Conservation (phyloP, 2,797 vertebrate genomes). For the Gastrophryne carolinensis region DNA sequence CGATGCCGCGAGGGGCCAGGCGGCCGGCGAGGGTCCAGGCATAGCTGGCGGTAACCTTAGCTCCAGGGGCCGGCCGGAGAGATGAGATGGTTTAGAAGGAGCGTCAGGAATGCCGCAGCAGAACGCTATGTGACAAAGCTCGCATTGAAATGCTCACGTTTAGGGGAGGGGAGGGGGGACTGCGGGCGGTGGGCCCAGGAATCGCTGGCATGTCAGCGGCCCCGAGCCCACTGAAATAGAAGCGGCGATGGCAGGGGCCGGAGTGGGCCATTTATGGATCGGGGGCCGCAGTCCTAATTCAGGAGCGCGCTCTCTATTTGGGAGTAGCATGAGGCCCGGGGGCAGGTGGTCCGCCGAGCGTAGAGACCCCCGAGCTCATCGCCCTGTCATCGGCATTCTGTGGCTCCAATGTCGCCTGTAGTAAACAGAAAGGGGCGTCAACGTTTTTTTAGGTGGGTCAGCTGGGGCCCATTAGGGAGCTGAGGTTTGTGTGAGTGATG, state of each 20-base stretch:
- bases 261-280: not conserved
- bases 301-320: slow-evolving; percentile 18
- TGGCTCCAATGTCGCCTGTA: not conserved
- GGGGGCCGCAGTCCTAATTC: not conserved
- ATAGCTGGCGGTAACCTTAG: not conserved
- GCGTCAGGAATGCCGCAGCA: slow-evolving; percentile 5
- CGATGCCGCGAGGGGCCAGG: not conserved
- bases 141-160: slow-evolving; percentile 29
- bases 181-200: slow-evolving; percentile 3
- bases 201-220: not conserved
- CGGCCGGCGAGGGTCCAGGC: not conserved
- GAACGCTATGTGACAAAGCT: slow-evolving; percentile 33
- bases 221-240: slow-evolving; percentile 7
- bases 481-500: not conserved
- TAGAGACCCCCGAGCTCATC: not conserved
- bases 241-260: slow-evolving; percentile 25
- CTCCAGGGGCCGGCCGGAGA: not conserved
- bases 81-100: slow-evolving; percentile 21
- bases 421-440: slow-evolving; percentile 28
- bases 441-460: slow-evolving; percentile 32
- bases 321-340: not conserved
- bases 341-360: slow-evolving; percentile 17
- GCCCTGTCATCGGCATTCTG: not conserved
- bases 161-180: not conserved
- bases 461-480: not conserved